phyloP scores from a whole-genome alignment of 2,113 vertebrate species.

The Nerophis ophidion region DNA sequence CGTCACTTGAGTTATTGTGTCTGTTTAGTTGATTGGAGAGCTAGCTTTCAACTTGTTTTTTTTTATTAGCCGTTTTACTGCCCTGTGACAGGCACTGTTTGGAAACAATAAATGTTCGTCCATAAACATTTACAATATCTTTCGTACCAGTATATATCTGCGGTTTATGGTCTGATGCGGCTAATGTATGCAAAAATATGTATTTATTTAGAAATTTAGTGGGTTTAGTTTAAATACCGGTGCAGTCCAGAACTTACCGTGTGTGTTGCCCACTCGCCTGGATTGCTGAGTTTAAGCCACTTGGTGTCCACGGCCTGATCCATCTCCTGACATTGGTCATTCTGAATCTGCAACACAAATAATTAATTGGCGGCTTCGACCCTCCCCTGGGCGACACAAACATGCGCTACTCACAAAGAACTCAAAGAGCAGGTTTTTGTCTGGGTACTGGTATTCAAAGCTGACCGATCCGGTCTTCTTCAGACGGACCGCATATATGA shows the following conservation, averaged over 20 bases:
- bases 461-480: constrained; percentile 90
- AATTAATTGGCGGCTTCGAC: not conserved
- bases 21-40: no score
- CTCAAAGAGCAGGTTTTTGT: constrained; percentile 95
- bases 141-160: no score
- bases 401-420: constrained; percentile 85
- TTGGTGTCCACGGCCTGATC: constrained; percentile 79
- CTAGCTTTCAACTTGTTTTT: no score
- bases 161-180: no score
- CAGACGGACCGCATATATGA: constrained; percentile 93
- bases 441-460: constrained; percentile 95
- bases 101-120: no score
- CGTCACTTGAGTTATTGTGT: no score
- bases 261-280: constrained; percentile 86
- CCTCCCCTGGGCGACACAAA: not conserved
- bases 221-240: no score
- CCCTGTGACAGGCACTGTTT: no score
- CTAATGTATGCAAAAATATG: no score
- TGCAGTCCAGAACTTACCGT: constrained; percentile 68
- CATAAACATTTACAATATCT: not conserved
- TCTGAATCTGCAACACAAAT: constrained; percentile 80
- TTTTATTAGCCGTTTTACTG: no score
- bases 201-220: no score
- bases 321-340: constrained; percentile 97
- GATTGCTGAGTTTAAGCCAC: constrained; percentile 88